These are phyloP conservation scores for Streblospio benedicti DNA, from an alignment of 1,140 invertebrate genomes.

Conservation along the genomic window DNA sequence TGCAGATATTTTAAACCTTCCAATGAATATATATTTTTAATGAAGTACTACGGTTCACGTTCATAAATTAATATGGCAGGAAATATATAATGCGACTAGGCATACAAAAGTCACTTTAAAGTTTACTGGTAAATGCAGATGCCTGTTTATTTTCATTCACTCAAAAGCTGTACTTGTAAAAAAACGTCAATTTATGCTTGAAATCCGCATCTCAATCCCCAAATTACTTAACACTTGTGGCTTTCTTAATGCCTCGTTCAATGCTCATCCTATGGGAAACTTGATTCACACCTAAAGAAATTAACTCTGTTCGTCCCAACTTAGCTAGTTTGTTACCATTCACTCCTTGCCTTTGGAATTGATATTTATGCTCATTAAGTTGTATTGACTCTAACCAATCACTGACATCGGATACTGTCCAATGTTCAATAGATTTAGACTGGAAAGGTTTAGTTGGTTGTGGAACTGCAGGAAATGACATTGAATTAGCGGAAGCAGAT, in stretches of 20 bases:
- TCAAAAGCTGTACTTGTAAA: no score
- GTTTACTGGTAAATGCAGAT: no score
- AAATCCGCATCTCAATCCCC: no score
- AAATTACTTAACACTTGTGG: no score
- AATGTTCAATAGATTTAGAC: slow-evolving; percentile 30
- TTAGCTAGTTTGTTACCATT: slow-evolving; percentile 35
- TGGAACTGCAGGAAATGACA: neutral
- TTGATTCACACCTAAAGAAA: slow-evolving; percentile 39
- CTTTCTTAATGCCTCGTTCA: slow-evolving; percentile 42
- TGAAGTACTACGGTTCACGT: no score
- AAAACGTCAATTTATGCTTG: no score
- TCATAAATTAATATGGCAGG: no score
- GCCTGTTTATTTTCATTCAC: no score
- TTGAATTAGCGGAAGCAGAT: neutral
- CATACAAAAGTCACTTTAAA: no score
- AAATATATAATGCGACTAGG: no score
- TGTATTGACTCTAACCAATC: slow-evolving; percentile 42
- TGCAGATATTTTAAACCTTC: no score
- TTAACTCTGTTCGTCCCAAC: slow-evolving; percentile 39
- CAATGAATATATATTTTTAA: no score
- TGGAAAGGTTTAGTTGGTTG: slow-evolving; percentile 25
- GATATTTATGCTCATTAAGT: slow-evolving; percentile 36
- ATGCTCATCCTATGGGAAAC: slow-evolving; percentile 43
- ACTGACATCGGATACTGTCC: slow-evolving; percentile 40
- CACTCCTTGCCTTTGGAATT: slow-evolving; percentile 37